A percentile compares a stretch with the other conserved stretches of the same genome.
Conservation (phyloP, 2,888 invertebrate genomes). For the Tenthredo amoena region DNA sequence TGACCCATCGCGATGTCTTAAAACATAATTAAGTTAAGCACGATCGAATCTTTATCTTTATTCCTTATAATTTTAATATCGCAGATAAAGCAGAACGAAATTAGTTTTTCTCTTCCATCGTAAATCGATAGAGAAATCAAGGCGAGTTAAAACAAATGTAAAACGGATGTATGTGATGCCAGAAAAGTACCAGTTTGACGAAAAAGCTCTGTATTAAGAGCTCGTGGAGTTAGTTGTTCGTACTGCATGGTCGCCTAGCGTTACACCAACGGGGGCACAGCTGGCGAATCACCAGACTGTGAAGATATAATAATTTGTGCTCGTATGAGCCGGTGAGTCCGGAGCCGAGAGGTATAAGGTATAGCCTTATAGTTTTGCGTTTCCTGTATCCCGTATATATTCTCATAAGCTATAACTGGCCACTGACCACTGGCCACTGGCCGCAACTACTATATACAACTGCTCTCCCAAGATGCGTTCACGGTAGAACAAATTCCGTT, state of each 20-base stretch:
- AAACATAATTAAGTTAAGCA: not conserved
- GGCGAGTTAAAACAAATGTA: not conserved
- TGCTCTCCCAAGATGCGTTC: constrained; percentile 46
- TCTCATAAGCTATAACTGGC: constrained; percentile 26
- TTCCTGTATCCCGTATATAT: constrained; percentile 48
- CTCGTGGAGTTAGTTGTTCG: constrained; percentile 14
- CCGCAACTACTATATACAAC: not conserved
- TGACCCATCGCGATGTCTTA: not conserved
- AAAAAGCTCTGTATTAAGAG: not conserved
- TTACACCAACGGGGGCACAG: constrained; percentile 46
- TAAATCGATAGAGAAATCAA: not conserved
- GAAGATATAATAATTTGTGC: constrained; percentile 74
- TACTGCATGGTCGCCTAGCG: constrained; percentile 45
- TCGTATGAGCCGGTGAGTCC: constrained; percentile 59
- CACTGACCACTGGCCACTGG: constrained; percentile 19
- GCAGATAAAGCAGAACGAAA: not conserved
- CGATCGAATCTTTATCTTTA: not conserved
- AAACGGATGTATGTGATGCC: not conserved
- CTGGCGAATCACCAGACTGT: constrained; percentile 68
- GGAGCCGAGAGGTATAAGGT: constrained; percentile 14
- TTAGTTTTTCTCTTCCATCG: not conserved
- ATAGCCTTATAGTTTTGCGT: constrained; percentile 14
- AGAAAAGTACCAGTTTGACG: not conserved
- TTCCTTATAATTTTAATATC: not conserved
- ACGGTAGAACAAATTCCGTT: constrained; percentile 48